A percentile compares a stretch with the other conserved stretches of the same genome.
Evolutionary conservation across 2,888 invertebrate genomes (phyloP).

Genomic region (Acanthosepion esculentum): DNA sequence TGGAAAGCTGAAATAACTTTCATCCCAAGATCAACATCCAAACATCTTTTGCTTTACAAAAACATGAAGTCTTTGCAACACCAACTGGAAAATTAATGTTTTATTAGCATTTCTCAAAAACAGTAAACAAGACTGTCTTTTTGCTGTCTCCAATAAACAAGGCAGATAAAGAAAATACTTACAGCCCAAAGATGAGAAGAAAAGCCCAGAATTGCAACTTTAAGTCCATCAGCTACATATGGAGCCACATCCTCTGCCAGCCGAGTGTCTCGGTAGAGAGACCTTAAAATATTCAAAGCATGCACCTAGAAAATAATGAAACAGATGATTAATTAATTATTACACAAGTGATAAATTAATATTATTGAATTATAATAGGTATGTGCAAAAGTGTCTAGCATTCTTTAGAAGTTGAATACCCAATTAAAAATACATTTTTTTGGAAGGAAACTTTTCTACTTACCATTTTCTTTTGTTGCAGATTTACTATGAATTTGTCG

Average conservation of each 20-base stretch:
- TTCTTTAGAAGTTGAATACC: no score
- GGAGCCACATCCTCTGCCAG: slow-evolving; percentile 83
- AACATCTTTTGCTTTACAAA: not conserved
- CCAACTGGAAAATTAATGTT: not conserved
- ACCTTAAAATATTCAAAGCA: slow-evolving; percentile 89
- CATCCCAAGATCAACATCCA: not conserved
- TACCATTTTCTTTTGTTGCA: no score
- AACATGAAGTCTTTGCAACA: not conserved
- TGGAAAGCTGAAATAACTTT: no score
- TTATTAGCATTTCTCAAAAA: not conserved
- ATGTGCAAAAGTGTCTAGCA: no score
- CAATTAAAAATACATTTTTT: no score
- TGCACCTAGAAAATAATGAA: slow-evolving; percentile 78
- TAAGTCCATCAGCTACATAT: slow-evolving; percentile 83
- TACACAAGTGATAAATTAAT: not conserved
- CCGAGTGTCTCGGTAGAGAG: slow-evolving; percentile 85
- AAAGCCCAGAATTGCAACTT: slow-evolving; percentile 84
- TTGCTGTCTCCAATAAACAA: not conserved
- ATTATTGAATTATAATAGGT: no score
- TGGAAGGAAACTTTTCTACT: no score
- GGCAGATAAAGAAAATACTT: slow-evolving; percentile 67
- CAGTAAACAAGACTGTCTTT: not conserved
- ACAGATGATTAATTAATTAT: not conserved
- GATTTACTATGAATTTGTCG: no score
- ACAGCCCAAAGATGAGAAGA: slow-evolving; percentile 86